Evolutionary conservation across 2,113 vertebrate species (phyloP), one percentile per base, ranked within the genome.

Genomic region (Origma solitaria): DNA sequence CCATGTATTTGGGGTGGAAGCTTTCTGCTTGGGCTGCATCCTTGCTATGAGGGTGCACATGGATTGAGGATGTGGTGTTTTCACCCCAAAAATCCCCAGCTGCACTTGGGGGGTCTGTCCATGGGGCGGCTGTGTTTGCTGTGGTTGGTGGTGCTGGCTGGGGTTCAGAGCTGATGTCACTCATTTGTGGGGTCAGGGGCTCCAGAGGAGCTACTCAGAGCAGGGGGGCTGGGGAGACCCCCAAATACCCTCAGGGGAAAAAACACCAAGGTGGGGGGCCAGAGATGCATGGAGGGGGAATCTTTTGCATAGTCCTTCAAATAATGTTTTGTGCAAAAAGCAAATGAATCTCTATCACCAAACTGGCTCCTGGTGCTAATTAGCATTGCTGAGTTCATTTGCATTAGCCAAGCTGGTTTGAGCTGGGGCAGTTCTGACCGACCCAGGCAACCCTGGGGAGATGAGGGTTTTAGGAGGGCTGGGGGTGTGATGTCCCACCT

Each of bases 331-430:
- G 38, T 5, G 10, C 9, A 8, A 33, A 44, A 75, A 88, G 86
- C 68, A 94, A 88, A 86, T 53, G 15, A 88, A 84, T 92, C 57
- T 23, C 15, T 60, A 31, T 65, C 68, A 56, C 60, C 82, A 72
- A 44, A 84, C 27, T 72, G 66, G n/a, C 53, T 78, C 83, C 88
- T 90, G 87, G 25, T 82, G 58, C 77, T 94, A 71, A 95, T 97
- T 69, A 45, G 49, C 79, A 45, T 57, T n/a, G 17, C 47, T 58
- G 87, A 91, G 68, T 47, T 92, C 30, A 13, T 78, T 64, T 91
- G 60, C 70, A 45, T 94, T 79, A 77, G 83, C 14, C 0, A 3
- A 90, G 20, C 45, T 72, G 53, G 24, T 56, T 49, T 66, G 50
- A 87, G 22, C 45, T 30, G 18, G 38, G 33, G 56, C 44, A 69